phyloP scores from a whole-genome alignment of 2,888 invertebrate genomes.

The Tigriopus californicus region DNA sequence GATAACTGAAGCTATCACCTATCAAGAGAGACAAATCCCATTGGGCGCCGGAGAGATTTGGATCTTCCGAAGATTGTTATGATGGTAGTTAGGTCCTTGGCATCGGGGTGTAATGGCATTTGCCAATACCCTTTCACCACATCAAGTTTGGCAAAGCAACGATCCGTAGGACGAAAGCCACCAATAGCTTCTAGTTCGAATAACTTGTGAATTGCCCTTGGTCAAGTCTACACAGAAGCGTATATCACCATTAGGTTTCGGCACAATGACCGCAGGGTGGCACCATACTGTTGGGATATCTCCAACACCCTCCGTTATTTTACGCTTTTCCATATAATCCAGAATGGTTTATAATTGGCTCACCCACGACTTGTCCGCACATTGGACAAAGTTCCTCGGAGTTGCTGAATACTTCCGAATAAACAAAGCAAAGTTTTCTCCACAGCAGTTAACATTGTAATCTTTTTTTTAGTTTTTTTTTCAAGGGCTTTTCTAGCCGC shows the following conservation, averaged over 20 bases:
- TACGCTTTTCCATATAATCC: not conserved
- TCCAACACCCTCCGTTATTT: not conserved
- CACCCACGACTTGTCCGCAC: no score
- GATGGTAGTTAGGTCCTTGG: no score
- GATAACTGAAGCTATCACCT: not conserved
- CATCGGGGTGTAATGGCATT: no score
- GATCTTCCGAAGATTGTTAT: no score
- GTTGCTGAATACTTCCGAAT: not conserved
- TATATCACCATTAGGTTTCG: not conserved
- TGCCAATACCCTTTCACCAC: no score
- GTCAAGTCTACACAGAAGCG: not conserved
- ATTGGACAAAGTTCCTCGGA: not conserved
- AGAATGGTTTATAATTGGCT: not conserved
- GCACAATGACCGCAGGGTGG: not conserved
- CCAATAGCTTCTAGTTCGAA: not conserved
- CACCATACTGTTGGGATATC: not conserved
- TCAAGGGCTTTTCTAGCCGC: no score
- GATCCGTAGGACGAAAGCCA: no score
- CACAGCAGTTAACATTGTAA: no score
- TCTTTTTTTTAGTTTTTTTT: no score
- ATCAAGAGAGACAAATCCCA: not conserved
- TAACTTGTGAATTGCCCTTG: not conserved
- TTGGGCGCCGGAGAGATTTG: not conserved
- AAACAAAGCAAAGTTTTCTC: not conserved
- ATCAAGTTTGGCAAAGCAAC: no score